These are phyloP conservation scores for Sebastes elongatus DNA, from an alignment of 2,797 vertebrate genomes.

Conservation along the genomic window DNA sequence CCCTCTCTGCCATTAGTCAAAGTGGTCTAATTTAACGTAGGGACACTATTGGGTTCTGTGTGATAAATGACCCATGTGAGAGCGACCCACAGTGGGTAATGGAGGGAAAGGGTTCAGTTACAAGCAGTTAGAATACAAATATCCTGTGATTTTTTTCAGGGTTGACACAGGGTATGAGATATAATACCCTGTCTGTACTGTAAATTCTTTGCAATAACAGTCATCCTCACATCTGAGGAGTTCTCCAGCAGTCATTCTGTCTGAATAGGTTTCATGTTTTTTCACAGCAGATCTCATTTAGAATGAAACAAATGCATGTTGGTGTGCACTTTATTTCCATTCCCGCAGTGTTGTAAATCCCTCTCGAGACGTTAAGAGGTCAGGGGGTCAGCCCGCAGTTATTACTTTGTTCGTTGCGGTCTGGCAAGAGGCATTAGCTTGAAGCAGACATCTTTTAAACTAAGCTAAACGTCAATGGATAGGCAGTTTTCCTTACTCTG, in stretches of 20 bases:
- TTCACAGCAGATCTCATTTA: neutral
- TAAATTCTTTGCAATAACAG: neutral
- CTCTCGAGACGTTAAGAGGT: neutral
- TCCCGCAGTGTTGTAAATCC: neutral
- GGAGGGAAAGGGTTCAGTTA: slow-evolving; percentile 61
- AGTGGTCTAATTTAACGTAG: slow-evolving; percentile 70
- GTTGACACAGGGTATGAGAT: slow-evolving; percentile 2
- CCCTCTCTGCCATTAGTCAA: slow-evolving; percentile 61
- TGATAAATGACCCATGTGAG: slow-evolving; percentile 69
- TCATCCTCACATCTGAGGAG: neutral
- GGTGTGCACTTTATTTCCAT: neutral
- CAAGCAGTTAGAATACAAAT: slow-evolving; percentile 60
- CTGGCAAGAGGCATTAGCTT: slow-evolving; percentile 1
- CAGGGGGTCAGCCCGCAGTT: neutral
- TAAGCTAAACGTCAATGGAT: neutral
- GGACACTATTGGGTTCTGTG: slow-evolving; percentile 62
- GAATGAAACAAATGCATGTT: neutral
- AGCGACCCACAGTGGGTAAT: slow-evolving; percentile 56
- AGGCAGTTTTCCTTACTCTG: neutral
- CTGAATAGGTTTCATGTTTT: neutral
- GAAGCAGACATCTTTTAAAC: neutral
- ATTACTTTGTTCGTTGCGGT: neutral
- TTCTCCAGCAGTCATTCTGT: neutral
- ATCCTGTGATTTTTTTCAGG: slow-evolving; percentile 17
- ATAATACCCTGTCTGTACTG: neutral